phyloP scores from a whole-genome alignment of 1,140 invertebrate genomes.

The Nasonia vitripennis region DNA sequence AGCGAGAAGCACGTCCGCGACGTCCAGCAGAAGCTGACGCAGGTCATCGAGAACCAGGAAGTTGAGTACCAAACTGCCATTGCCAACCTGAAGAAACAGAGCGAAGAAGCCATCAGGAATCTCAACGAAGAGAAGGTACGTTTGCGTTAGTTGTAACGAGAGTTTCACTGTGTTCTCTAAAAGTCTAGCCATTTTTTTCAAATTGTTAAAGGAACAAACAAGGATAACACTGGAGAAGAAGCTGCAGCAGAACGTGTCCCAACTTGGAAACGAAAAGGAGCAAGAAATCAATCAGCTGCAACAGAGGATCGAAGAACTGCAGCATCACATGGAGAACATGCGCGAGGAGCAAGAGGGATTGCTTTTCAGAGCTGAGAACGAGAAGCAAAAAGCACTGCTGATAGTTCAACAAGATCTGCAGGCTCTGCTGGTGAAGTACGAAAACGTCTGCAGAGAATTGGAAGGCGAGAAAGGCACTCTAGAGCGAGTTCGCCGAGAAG shows the following conservation, averaged over 20 bases:
- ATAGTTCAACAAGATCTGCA: conserved; percentile 92
- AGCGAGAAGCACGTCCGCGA: conserved; percentile 85
- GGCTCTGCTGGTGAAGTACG: conserved; percentile 85
- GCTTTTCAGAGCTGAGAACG: conserved; percentile 88
- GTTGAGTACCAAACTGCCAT: conserved; percentile 86
- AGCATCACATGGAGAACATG: conserved; percentile 84
- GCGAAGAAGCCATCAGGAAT: conserved; percentile 83
- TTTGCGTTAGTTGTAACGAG: neutral
- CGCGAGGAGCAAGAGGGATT: conserved; percentile 90
- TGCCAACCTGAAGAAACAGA: conserved; percentile 82
- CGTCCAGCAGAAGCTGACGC: conserved; percentile 81
- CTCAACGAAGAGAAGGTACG: conserved; percentile 85
- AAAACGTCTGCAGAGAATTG: conserved; percentile 81
- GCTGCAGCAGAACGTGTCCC: conserved; percentile 82
- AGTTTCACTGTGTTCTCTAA: too few relatives aligned
- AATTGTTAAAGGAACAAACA: conserved; percentile 78
- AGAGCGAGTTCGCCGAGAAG: conserved; percentile 82
- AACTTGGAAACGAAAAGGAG: conserved; percentile 84
- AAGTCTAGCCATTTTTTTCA: neutral
- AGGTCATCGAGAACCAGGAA: conserved; percentile 84
- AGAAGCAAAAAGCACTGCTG: conserved; percentile 90
- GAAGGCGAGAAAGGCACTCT: conserved; percentile 82
- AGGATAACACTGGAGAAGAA: conserved; percentile 83
- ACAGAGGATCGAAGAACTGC: conserved; percentile 83
- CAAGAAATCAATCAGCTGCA: conserved; percentile 83